Evolutionary conservation across 2,888 invertebrate species (phyloP).

Genomic region (Epicampocera succincta): DNA sequence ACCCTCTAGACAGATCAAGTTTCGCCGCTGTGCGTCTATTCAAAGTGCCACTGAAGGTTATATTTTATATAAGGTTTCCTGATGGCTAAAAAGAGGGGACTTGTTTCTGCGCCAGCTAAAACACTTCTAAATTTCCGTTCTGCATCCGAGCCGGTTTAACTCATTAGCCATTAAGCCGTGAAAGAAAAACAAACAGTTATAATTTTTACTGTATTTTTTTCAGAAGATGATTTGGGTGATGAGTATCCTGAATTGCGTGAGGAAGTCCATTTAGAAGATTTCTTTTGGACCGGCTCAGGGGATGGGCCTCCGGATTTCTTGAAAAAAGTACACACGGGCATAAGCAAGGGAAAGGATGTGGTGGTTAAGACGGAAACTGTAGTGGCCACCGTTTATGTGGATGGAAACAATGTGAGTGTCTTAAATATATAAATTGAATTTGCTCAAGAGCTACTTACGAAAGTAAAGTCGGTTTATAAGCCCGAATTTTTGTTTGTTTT

Average conservation of each 20-base stretch:
- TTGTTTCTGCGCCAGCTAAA: too few relatives aligned
- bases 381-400: constrained; percentile 87
- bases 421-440: background rate
- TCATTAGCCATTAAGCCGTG: too few relatives aligned
- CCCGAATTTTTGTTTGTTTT: background rate
- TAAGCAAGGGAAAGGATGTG: constrained; percentile 83
- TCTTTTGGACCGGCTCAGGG: constrained; percentile 94
- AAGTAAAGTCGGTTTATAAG: background rate
- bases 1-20: too few relatives aligned
- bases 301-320: constrained; percentile 86
- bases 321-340: constrained; percentile 82
- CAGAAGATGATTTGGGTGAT: constrained; percentile 76
- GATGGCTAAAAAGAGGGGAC: too few relatives aligned
- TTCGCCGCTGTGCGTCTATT: too few relatives aligned
- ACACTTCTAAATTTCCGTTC: too few relatives aligned
- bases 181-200: too few relatives aligned
- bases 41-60: too few relatives aligned
- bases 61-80: too few relatives aligned
- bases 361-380: constrained; percentile 87
- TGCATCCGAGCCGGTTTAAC: too few relatives aligned
- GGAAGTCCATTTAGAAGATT: constrained; percentile 86
- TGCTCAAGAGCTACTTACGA: too few relatives aligned
- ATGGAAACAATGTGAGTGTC: constrained; percentile 81
- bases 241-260: constrained; percentile 79
- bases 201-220: background rate